Evolutionary conservation across 1,140 invertebrate species (phyloP).

Genomic region (Ceratosolen solmsi): DNA sequence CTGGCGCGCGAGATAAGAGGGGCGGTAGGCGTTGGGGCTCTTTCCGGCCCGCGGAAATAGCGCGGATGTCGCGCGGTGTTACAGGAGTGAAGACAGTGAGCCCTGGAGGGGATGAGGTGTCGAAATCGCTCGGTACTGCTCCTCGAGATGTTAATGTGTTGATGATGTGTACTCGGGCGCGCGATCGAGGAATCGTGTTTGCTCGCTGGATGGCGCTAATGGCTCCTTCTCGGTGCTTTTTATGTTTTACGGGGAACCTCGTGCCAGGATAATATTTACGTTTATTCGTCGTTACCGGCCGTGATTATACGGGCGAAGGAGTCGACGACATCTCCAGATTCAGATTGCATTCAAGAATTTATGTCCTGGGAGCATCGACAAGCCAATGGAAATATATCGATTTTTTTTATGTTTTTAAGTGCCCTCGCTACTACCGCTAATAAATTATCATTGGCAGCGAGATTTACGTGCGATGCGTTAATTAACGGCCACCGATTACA

Average conservation of each 20-base stretch:
- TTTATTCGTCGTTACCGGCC: not conserved
- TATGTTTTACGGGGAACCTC: not conserved
- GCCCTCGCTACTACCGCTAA: too few relatives aligned
- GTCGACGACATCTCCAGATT: too few relatives aligned
- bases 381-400: too few relatives aligned
- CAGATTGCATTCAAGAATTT: too few relatives aligned
- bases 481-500: too few relatives aligned
- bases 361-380: too few relatives aligned
- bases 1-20: not conserved
- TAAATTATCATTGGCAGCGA: too few relatives aligned
- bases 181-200: not conserved
- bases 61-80: slow-evolving; percentile 8
- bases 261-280: not conserved
- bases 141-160: not conserved
- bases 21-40: not conserved
- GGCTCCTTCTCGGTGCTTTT: not conserved
- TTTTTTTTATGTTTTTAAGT: too few relatives aligned
- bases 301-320: too few relatives aligned
- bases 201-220: not conserved
- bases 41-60: slow-evolving; percentile 4
- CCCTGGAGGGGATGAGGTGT: not conserved
- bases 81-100: not conserved
- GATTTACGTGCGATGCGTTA: too few relatives aligned
- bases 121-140: not conserved
- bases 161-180: not conserved